Evolutionary conservation across 1,140 invertebrate species (phyloP).

Genomic region (Aradophagus sp.): DNA sequence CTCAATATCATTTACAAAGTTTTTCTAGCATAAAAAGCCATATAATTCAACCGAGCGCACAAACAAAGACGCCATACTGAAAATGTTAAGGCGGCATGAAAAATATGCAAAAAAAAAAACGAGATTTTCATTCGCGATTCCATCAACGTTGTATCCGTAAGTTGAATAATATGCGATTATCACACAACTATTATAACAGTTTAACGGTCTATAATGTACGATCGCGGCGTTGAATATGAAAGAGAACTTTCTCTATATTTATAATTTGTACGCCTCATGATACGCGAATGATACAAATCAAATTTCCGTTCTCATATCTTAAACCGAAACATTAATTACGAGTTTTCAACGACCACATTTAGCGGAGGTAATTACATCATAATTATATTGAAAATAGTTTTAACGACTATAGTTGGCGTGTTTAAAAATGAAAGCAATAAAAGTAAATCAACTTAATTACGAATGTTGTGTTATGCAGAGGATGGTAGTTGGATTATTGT

Average conservation of each 20-base stretch:
- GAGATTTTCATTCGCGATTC: constrained; percentile 18
- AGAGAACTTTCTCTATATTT: constrained; percentile 40
- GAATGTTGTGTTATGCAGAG: neutral
- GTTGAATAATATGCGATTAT: constrained; percentile 27
- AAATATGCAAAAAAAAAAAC: constrained; percentile 32
- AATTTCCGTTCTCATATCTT: constrained; percentile 30
- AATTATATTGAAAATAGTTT: constrained; percentile 10
- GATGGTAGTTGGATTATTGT: too few relatives aligned
- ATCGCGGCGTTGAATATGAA: constrained; percentile 7
- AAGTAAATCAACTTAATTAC: constrained; percentile 1
- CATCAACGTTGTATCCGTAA: constrained; percentile 19
- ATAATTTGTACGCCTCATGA: constrained; percentile 28
- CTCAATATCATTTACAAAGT: neutral
- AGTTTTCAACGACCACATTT: constrained; percentile 16
- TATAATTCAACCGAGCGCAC: constrained; percentile 8
- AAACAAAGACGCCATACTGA: constrained; percentile 19
- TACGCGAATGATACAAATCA: constrained; percentile 31
- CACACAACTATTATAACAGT: constrained; percentile 36
- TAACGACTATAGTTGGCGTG: constrained; percentile 2
- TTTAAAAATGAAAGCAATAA: neutral
- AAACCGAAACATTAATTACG: constrained; percentile 27
- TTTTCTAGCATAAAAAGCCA: constrained; percentile 12
- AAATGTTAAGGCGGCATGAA: constrained; percentile 41
- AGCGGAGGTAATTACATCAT: constrained; percentile 16
- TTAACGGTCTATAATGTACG: constrained; percentile 27